Conservation (phyloP, 2,797 vertebrate genomes). For the Peromyscus melanophrys region DNA sequence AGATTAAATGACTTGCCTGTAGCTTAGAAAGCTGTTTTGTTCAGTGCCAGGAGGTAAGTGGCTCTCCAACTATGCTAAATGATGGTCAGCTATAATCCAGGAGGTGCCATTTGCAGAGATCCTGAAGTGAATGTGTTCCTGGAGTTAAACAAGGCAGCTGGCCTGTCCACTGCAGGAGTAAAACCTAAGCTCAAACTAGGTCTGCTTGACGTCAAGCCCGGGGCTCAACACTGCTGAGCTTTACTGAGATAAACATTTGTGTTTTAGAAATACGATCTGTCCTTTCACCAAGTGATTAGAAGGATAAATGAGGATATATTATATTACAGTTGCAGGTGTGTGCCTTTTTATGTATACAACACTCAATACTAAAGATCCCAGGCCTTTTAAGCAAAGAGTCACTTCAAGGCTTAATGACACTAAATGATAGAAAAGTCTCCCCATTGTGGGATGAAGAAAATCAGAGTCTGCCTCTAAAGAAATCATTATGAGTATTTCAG, state of each 20-base stretch:
- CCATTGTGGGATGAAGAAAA: neutral
- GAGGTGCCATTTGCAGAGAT: neutral
- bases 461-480: neutral
- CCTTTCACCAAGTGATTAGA: slow-evolving; percentile 24
- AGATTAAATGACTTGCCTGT: slow-evolving; percentile 1
- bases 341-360: neutral
- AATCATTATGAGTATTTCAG: neutral
- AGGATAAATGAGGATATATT: slow-evolving; percentile 27
- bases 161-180: neutral
- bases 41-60: neutral
- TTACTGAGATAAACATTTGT: slow-evolving; percentile 41
- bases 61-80: neutral
- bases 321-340: slow-evolving; percentile 62
- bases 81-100: neutral
- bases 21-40: neutral
- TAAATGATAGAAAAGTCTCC: neutral
- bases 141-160: neutral
- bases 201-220: slow-evolving; percentile 18
- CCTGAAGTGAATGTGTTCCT: neutral
- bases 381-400: slow-evolving; percentile 51
- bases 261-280: slow-evolving; percentile 66
- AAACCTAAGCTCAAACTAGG: neutral
- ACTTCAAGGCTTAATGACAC: slow-evolving; percentile 20
- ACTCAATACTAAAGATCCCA: slow-evolving; percentile 30
- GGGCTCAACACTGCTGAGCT: slow-evolving; percentile 9